These are phyloP conservation scores for Perdita meconis DNA, from an alignment of 2,888 invertebrate species.

Conservation along the genomic window DNA sequence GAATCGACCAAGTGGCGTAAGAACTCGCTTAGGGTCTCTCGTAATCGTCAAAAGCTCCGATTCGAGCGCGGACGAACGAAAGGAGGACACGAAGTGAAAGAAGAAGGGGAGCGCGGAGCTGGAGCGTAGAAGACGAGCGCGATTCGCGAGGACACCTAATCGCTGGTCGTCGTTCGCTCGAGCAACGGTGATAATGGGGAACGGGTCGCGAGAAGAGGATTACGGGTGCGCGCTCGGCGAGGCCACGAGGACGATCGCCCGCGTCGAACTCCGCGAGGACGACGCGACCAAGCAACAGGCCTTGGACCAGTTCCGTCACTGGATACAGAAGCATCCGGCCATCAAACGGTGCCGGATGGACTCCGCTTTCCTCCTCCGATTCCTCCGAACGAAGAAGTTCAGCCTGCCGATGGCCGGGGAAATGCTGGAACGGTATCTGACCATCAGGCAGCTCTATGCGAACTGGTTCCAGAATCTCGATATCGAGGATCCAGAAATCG, in stretches of 20 bases:
- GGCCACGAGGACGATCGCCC: slow-evolving; percentile 73
- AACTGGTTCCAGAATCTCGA: slow-evolving; percentile 94
- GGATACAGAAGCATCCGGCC: slow-evolving; percentile 92
- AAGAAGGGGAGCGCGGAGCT: not conserved
- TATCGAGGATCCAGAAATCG: slow-evolving; percentile 91
- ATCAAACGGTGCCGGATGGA: slow-evolving; percentile 94
- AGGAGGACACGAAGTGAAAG: slow-evolving; percentile 19
- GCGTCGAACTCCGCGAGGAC: slow-evolving; percentile 91
- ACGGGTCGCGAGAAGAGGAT: slow-evolving; percentile 37
- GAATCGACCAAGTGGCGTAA: slow-evolving; percentile 53
- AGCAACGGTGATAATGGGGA: slow-evolving; percentile 30
- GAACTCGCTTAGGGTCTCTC: slow-evolving; percentile 46
- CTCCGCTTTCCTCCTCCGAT: slow-evolving; percentile 92
- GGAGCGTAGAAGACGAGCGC: not conserved
- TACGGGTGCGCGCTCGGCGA: slow-evolving; percentile 75
- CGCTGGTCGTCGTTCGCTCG: not conserved
- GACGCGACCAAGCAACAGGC: slow-evolving; percentile 90
- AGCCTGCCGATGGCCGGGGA: slow-evolving; percentile 93
- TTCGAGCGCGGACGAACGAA: slow-evolving; percentile 33
- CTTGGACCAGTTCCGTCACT: slow-evolving; percentile 91
- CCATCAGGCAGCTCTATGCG: slow-evolving; percentile 93
- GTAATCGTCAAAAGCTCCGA: slow-evolving; percentile 28
- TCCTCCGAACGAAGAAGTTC: slow-evolving; percentile 94
- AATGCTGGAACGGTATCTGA: slow-evolving; percentile 94
- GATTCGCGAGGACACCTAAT: not conserved